Base-by-base conservation (phyloP, 2,888 invertebrate species). In the Melinopterus prodromus region DNA sequence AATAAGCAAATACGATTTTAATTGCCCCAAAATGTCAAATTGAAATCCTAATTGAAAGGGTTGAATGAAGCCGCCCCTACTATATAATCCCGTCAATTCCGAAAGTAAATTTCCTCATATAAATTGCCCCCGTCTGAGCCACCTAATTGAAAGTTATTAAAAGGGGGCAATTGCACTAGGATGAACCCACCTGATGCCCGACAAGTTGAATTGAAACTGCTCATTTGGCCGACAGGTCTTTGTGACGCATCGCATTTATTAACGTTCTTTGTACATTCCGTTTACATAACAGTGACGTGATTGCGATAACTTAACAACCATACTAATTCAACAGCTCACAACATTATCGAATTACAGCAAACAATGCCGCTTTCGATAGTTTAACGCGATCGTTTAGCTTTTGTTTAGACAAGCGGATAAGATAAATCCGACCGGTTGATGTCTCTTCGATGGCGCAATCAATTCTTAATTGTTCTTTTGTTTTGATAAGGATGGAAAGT, bases 341-440 rank as follows among this genome's bases (percentile, higher is more conserved):
- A 53, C 53, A 53, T 53, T 53, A 53, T 53, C 53, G 53, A 53
- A 53, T 53, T 53, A 53, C 53, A 12, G 12, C 53, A 53, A 53
- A 53, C 53, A 53, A 53, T 53, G 53, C 53, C 53, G 53, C 53
- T 9, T 53, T 53, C 53, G 53, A 53, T 12, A 53, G 9, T 53
- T 53, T 53, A 53, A 53, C 53, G 53, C 53, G 53, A 53, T 53
- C 53, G 53, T 53, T 53, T 53, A 6, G 53, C 53, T 53, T 53
- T 53, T 53, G 53, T 53, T 53, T 53, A 53, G 53, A 53, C 53
- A 53, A 7, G 53, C 53, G 53, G 53, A 53, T 53, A 53, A 53
- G 53, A 53, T 53, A 53, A 53, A 53, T 53, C 53, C 53, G 53
- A 53, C 53, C 53, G 53, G 53, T 53, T 53, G 53, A 53, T 53